phyloP scores from a whole-genome alignment of 1,140 invertebrate genomes.

The Macrosteles quadrilineatus region DNA sequence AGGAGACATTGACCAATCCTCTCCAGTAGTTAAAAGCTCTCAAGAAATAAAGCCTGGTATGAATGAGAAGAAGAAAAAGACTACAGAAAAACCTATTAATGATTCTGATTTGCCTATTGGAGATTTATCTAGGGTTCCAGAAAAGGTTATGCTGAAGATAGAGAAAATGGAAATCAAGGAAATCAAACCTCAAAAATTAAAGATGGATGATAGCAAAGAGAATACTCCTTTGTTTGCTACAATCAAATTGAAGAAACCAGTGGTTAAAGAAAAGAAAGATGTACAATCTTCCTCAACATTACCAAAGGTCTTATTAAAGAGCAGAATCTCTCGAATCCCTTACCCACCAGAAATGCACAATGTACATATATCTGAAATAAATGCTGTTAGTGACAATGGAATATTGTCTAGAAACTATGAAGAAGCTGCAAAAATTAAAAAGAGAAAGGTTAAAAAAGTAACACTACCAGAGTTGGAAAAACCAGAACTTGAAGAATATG shows the following conservation, averaged over 20 bases:
- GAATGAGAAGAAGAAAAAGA: slow-evolving; percentile 28
- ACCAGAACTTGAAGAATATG: slow-evolving; percentile 41
- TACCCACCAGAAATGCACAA: slow-evolving; percentile 43
- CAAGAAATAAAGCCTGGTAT: slow-evolving; percentile 25
- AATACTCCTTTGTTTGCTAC: slow-evolving; percentile 59
- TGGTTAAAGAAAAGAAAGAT: slow-evolving; percentile 54
- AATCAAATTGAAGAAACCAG: slow-evolving; percentile 64
- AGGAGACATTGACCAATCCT: background rate
- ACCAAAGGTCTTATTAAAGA: slow-evolving; percentile 65
- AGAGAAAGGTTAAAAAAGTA: slow-evolving; percentile 44
- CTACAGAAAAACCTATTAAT: slow-evolving; percentile 25
- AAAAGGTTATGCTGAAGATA: slow-evolving; percentile 36
- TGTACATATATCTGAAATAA: slow-evolving; percentile 41
- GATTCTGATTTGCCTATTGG: too few relatives aligned
- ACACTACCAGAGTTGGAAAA: slow-evolving; percentile 43
- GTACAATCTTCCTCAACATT: slow-evolving; percentile 50
- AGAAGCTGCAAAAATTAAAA: slow-evolving; percentile 48
- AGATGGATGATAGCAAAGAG: slow-evolving; percentile 40
- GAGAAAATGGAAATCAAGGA: slow-evolving; percentile 41
- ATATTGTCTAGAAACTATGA: slow-evolving; percentile 48
- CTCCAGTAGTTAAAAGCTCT: slow-evolving; percentile 24
- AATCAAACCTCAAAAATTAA: slow-evolving; percentile 41
- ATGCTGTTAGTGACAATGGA: slow-evolving; percentile 43
- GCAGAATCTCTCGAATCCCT: slow-evolving; percentile 59
- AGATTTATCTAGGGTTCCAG: slow-evolving; percentile 40